phyloP scores from a whole-genome alignment of 2,113 vertebrate species.

The Salvelinus sp. region DNA sequence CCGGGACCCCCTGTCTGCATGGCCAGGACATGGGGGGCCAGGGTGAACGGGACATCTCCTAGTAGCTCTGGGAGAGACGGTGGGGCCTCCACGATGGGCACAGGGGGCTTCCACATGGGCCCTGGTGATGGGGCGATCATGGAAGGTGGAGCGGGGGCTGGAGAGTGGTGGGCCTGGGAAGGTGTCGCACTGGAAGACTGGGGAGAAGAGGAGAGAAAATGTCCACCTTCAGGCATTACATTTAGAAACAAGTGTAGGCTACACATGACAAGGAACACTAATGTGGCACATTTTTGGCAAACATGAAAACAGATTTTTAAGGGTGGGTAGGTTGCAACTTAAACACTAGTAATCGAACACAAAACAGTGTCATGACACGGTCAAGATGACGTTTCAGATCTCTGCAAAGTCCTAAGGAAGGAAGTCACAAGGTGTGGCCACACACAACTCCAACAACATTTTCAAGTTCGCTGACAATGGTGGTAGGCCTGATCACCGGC shows the following conservation, averaged over 20 bases:
- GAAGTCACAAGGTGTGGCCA: constrained; percentile 8
- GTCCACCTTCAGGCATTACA: neutral
- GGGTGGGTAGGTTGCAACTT: neutral
- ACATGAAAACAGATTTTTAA: neutral
- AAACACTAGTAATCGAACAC: no score
- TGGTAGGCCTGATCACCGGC: no score
- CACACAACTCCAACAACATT: no score
- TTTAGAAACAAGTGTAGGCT: neutral
- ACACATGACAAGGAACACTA: neutral
- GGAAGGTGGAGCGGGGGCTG: constrained; percentile 42
- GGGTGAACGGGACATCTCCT: constrained; percentile 88
- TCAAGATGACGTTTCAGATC: neutral
- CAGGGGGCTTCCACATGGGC: constrained; percentile 6
- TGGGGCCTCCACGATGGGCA: constrained; percentile 55
- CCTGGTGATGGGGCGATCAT: neutral
- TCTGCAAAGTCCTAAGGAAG: constrained; percentile 20
- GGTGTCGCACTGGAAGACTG: constrained; percentile 29
- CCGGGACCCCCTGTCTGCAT: constrained; percentile 73
- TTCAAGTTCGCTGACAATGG: no score
- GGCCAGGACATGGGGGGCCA: constrained; percentile 88
- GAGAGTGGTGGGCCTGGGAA: constrained; percentile 17
- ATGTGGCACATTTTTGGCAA: neutral
- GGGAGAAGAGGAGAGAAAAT: constrained; percentile 20
- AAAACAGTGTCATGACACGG: no score
- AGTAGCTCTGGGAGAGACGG: constrained; percentile 83